A percentile compares a stretch with the other conserved stretches of the same genome.
These are phyloP conservation scores for Lepidotrigona ventralis DNA, from an alignment of 1,140 invertebrate species.

Conservation along the genomic window DNA sequence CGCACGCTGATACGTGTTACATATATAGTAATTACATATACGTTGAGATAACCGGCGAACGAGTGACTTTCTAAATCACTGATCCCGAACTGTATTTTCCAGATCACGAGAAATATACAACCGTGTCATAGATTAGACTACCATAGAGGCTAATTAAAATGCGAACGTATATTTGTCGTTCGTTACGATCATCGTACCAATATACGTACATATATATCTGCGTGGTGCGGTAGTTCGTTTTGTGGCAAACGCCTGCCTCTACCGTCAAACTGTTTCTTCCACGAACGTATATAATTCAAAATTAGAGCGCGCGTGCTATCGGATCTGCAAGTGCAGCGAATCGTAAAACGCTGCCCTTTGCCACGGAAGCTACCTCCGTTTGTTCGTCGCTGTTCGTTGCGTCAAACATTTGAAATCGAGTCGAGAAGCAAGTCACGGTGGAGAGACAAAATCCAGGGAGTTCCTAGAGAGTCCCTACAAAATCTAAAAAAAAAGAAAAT, in stretches of 20 bases:
- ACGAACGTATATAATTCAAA: conserved; percentile 49
- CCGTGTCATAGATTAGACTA: neutral
- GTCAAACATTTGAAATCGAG: neutral
- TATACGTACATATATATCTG: too few relatives aligned
- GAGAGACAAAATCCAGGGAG: too few relatives aligned
- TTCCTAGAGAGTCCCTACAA: too few relatives aligned
- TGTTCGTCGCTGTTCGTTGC: conserved; percentile 7
- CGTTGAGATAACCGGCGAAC: neutral
- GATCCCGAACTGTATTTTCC: neutral
- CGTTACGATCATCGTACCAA: neutral
- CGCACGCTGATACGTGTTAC: neutral
- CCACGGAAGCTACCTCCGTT: neutral
- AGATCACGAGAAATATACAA: neutral
- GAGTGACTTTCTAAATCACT: conserved; percentile 16
- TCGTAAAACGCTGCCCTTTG: conserved; percentile 26
- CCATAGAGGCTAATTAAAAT: conserved; percentile 13
- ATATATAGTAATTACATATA: neutral
- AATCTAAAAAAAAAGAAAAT: too few relatives aligned
- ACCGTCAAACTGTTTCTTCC: conserved; percentile 38
- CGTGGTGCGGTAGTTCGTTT: too few relatives aligned
- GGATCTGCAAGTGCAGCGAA: neutral
- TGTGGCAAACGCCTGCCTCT: neutral
- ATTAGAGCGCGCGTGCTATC: conserved; percentile 45
- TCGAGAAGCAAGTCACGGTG: too few relatives aligned
- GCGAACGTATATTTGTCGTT: conserved; percentile 32